phyloP scores from a whole-genome alignment of 2,888 invertebrate species.

The Drosophila conformis region DNA sequence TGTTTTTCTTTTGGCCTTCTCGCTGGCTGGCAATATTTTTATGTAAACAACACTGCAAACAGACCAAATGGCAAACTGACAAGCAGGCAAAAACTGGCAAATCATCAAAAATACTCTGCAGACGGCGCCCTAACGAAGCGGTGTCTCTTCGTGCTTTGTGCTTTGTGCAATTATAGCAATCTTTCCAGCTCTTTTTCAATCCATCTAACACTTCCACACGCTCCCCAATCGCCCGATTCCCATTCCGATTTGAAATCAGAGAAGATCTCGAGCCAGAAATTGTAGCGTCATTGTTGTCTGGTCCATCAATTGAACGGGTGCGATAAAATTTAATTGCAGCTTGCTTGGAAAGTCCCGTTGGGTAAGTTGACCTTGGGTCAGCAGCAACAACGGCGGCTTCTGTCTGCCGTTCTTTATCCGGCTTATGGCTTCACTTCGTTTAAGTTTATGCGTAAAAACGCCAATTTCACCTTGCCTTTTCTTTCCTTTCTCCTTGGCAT shows the following conservation, averaged over 20 bases:
- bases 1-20: slow-evolving; percentile 49
- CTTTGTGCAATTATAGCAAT: slow-evolving; percentile 70
- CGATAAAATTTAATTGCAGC: slow-evolving; percentile 51
- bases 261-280: slow-evolving; percentile 8
- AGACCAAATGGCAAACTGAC: slow-evolving; percentile 39
- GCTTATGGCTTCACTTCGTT: slow-evolving; percentile 26
- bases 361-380: slow-evolving; percentile 38
- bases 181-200: neutral
- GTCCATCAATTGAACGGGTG: slow-evolving; percentile 31
- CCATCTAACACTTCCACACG: neutral
- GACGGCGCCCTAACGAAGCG: slow-evolving; percentile 58
- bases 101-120: slow-evolving; percentile 51
- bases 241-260: slow-evolving; percentile 12
- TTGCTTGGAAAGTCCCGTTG: slow-evolving; percentile 20
- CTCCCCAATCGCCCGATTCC: neutral
- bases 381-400: neutral
- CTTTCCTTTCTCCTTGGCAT: neutral
- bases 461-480: slow-evolving; percentile 32
- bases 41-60: slow-evolving; percentile 68
- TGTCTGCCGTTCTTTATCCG: slow-evolving; percentile 2
- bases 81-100: slow-evolving; percentile 54
- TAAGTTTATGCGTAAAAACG: slow-evolving; percentile 30
- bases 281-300: slow-evolving; percentile 52
- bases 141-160: slow-evolving; percentile 50
- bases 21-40: slow-evolving; percentile 65